Evolutionary conservation across 2,888 invertebrate genomes (phyloP).

Genomic region (Imbricaverruca yamaguchii): DNA sequence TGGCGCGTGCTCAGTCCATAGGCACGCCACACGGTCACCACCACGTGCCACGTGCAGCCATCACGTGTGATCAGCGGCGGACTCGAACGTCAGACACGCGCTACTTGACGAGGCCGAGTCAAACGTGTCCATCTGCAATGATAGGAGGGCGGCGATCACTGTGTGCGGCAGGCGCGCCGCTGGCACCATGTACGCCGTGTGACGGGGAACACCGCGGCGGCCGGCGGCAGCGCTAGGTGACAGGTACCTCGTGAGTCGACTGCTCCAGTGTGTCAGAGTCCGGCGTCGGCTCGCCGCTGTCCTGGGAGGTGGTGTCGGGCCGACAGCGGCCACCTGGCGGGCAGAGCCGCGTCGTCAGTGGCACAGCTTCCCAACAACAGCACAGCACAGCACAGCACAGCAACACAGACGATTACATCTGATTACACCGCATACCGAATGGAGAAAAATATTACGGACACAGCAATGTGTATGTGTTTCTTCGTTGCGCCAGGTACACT

Average conservation of each 20-base stretch:
- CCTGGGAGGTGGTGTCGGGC: not conserved
- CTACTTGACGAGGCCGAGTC: slow-evolving; percentile 10
- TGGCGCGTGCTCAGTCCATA: not conserved
- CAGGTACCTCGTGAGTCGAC: slow-evolving; percentile 15
- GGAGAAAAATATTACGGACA: too few species aligned
- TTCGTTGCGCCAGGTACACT: too few species aligned
- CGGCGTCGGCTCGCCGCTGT: not conserved
- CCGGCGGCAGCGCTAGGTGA: not conserved
- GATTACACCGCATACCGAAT: too few species aligned
- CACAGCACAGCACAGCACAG: not conserved
- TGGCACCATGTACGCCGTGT: too few species aligned
- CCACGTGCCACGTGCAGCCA: not conserved
- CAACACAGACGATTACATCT: too few species aligned
- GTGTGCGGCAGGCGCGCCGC: too few species aligned
- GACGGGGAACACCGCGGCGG: not conserved
- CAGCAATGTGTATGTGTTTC: too few species aligned
- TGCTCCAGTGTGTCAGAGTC: slow-evolving; percentile 1
- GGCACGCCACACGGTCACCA: not conserved
- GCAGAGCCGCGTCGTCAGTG: not conserved
- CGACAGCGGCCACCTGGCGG: not conserved
- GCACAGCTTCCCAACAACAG: not conserved
- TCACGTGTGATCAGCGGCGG: slow-evolving; percentile 17
- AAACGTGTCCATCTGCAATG: not conserved
- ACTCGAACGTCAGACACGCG: slow-evolving; percentile 19
- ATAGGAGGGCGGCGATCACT: not conserved